phyloP scores from a whole-genome alignment of 2,113 vertebrate genomes.

The Craseonycteris thonglongyai region DNA sequence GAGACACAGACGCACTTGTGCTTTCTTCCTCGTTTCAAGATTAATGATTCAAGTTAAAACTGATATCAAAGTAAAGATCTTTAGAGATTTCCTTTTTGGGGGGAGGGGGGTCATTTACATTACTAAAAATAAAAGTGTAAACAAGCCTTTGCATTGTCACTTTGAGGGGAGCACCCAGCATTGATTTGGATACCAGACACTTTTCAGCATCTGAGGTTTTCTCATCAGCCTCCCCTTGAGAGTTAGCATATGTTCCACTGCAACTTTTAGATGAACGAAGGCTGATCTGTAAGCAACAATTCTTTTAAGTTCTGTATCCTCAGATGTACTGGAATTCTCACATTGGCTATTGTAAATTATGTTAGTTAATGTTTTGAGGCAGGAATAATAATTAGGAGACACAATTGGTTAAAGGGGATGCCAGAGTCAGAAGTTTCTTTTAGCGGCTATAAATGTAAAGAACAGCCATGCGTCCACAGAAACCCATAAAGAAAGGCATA shows the following conservation, averaged over 20 bases:
- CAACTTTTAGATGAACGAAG: background rate
- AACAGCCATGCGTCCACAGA: background rate
- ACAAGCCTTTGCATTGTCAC: background rate
- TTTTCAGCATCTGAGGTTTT: background rate
- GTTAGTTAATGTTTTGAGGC: background rate
- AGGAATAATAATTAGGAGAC: background rate
- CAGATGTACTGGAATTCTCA: background rate
- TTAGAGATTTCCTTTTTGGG: background rate
- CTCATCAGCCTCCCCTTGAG: background rate
- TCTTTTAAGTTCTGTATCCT: background rate
- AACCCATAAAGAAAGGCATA: background rate
- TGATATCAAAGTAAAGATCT: background rate
- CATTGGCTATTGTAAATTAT: background rate
- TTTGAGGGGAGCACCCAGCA: background rate
- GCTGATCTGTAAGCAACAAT: background rate
- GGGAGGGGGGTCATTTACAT: background rate
- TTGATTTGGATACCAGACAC: background rate
- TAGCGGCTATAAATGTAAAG: background rate
- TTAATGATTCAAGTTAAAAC: slow-evolving; percentile 10
- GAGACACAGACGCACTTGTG: background rate
- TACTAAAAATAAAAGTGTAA: background rate
- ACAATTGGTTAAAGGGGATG: background rate
- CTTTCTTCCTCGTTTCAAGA: background rate
- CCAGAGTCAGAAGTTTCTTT: background rate
- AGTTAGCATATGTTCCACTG: background rate